Evolutionary conservation across 2,113 vertebrate species (phyloP), one percentile per base, ranked within the genome.

Genomic region (Gymnogyps californianus): DNA sequence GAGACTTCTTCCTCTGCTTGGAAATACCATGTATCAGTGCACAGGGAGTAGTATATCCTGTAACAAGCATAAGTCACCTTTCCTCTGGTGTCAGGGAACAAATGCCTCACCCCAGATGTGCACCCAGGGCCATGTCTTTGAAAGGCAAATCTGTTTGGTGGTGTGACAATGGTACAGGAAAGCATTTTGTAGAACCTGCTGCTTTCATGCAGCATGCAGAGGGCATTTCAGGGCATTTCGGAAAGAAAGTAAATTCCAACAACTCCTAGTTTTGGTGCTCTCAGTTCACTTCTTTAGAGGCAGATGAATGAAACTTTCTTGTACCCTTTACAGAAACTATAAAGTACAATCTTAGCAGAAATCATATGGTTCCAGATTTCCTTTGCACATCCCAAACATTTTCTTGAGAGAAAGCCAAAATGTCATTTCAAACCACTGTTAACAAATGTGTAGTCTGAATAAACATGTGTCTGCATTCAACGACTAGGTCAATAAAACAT

Each of bases 361-460:
- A 46, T n/a, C 13, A 28, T 28, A 80, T 12, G 11, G n/a, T 55
- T 69, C 91, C 44, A 92, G 59, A 81, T 92, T 96, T 96, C 80
- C 61, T 87, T 92, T 89, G 65, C 11, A 40, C 24, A 74, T 85
- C 49, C 6, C 70, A 62, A 89, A 44, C 2, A 34, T 88, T 93
- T 91, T 95, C 15, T 59, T 95, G 49, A 94, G n/a, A 64, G 58
- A 71, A 77, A 80, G 34, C 57, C 24, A 83, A 93, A 85, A 64
- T 57, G 34, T 76, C 32, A 66, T 93, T 92, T 83, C 95, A 78
- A 92, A 94, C 67, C 44, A 95, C 47, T 65, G 36, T 95, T 96
- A 90, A 74, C 79, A 85, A 94, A 86, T 95, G 62, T 89, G 57
- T 55, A 84, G 80, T 67, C 83, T 92, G 38, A 80, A 75, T 85